Conservation (phyloP, 2,113 vertebrate genomes). For the Balaeniceps rex region DNA sequence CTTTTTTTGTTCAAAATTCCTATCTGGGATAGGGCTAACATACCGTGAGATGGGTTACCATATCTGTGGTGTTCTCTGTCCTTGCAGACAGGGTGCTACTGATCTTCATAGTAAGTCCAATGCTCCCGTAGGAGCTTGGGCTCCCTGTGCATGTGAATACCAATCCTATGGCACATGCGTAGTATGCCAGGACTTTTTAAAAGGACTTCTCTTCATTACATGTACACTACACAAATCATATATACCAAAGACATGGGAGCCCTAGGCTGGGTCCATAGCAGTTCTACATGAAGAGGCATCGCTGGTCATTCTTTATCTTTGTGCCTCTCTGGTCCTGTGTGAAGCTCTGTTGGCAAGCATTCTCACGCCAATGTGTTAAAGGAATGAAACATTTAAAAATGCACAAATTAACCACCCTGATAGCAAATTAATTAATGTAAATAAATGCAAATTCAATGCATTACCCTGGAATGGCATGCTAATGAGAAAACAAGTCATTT, state of each 20-base stretch:
- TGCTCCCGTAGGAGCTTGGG: background rate
- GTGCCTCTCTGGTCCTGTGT: background rate
- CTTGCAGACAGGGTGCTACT: background rate
- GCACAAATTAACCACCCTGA: conserved; percentile 27
- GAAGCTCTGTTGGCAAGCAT: background rate
- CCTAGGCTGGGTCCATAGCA: background rate
- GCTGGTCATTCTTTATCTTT: background rate
- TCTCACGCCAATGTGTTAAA: conserved; percentile 23
- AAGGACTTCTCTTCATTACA: background rate
- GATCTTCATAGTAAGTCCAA: background rate
- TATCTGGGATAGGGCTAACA: background rate
- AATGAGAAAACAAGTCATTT: conserved; percentile 52
- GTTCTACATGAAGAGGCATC: background rate
- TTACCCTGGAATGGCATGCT: conserved; percentile 18
- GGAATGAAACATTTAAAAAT: conserved; percentile 8
- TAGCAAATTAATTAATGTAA: conserved; percentile 58
- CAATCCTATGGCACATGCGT: background rate
- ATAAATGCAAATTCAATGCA: conserved; percentile 55
- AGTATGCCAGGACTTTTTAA: background rate
- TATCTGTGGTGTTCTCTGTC: background rate
- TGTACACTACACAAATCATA: background rate
- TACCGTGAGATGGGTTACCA: fast-evolving
- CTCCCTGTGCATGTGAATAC: background rate
- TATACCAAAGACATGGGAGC: background rate
- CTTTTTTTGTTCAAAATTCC: background rate